Percentiles rank a stretch among this genome's conserved stretches.
These are phyloP conservation scores for Rotaria macrura DNA, from an alignment of 2,888 invertebrate species.

Conservation along the genomic window DNA sequence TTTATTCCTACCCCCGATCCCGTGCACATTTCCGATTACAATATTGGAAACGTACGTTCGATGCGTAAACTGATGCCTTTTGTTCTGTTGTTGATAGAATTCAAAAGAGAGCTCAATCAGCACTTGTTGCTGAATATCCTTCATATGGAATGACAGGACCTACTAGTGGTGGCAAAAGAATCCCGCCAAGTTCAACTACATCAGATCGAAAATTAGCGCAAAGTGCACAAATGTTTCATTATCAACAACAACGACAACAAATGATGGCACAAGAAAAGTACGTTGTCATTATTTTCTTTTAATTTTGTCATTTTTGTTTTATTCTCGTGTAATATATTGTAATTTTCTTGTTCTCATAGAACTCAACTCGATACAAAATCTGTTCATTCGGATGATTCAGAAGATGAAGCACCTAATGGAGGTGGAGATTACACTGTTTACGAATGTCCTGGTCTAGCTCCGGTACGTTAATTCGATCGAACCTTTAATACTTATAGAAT, in stretches of 20 bases:
- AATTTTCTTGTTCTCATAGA: conserved; percentile 37
- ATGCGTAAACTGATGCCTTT: no score
- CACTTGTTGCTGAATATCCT: conserved; percentile 85
- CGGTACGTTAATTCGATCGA: conserved; percentile 57
- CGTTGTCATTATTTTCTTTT: not conserved
- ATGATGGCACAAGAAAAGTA: conserved; percentile 67
- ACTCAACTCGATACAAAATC: conserved; percentile 48
- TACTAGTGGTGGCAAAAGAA: conserved; percentile 24
- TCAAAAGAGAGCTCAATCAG: conserved; percentile 74
- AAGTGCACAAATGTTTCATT: conserved; percentile 98
- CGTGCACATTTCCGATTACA: no score
- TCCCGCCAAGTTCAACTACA: not conserved
- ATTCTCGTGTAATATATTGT: no score
- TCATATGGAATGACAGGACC: conserved; percentile 92
- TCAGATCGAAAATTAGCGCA: conserved; percentile 81
- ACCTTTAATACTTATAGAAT: no score
- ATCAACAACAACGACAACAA: conserved; percentile 98
- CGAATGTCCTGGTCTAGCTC: conserved; percentile 92
- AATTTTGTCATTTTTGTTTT: not conserved
- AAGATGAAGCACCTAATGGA: conserved; percentile 82
- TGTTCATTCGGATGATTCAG: conserved; percentile 62
- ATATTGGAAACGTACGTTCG: no score
- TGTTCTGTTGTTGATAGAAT: conserved; percentile 55
- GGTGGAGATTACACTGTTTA: conserved; percentile 89
- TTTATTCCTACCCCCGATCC: no score